phyloP scores from a whole-genome alignment of 2,888 invertebrate genomes.

The Lottia scabra region DNA sequence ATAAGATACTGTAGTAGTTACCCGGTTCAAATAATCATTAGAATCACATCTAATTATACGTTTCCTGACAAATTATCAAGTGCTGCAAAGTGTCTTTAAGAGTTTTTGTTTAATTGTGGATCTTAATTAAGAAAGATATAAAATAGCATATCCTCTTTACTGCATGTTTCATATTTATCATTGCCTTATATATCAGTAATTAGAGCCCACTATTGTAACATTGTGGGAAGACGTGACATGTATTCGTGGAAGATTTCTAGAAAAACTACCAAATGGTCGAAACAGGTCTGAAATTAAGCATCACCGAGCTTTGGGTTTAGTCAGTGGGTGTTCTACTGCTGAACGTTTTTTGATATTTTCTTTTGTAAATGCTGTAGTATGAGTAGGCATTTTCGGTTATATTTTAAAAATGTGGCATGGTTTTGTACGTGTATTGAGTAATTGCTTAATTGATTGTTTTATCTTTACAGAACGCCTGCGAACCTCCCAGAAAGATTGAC shows the following conservation, averaged over 20 bases:
- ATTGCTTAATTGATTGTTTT: no score
- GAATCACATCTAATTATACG: constrained; percentile 1
- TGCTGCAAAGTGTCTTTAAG: constrained; percentile 4
- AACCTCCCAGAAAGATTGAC: not conserved
- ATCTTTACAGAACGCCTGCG: not conserved
- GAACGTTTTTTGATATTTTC: no score
- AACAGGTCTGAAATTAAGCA: not conserved
- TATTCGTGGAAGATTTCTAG: not conserved
- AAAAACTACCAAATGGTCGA: not conserved
- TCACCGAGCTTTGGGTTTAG: not conserved
- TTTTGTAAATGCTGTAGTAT: no score
- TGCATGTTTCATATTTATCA: not conserved
- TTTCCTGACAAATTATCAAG: constrained; percentile 3
- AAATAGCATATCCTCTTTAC: constrained; percentile 1
- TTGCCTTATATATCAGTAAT: no score
- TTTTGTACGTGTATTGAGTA: no score
- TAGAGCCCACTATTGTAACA: no score
- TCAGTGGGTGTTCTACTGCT: no score
- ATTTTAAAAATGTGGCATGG: no score
- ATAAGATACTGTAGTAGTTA: not conserved
- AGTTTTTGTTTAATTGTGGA: constrained; percentile 5
- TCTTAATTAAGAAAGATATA: constrained; percentile 3
- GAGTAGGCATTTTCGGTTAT: no score
- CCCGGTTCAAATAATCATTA: not conserved
- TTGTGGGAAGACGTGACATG: not conserved